These are phyloP conservation scores for Aleiodes alternator DNA, from an alignment of 2,888 invertebrate species.

Conservation along the genomic window DNA sequence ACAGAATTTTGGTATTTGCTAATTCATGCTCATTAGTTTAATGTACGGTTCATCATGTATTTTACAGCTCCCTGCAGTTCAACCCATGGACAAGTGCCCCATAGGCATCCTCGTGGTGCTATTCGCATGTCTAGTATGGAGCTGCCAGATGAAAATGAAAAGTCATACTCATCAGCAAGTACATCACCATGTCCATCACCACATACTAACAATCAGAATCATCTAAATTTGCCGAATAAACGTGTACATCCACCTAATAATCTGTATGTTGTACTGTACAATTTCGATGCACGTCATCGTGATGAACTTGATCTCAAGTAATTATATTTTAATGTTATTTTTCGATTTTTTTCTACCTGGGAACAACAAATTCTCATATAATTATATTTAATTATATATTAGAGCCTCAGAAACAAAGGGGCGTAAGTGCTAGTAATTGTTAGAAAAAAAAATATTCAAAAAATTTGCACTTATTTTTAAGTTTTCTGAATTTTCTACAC, in stretches of 20 bases:
- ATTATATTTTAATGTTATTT: slow-evolving; percentile 59
- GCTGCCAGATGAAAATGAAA: slow-evolving; percentile 91
- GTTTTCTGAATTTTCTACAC: no score
- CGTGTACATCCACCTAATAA: slow-evolving; percentile 87
- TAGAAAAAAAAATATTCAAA: no score
- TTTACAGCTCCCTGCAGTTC: slow-evolving; percentile 87
- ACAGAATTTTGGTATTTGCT: not conserved
- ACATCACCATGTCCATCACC: slow-evolving; percentile 96
- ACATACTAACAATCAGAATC: slow-evolving; percentile 75
- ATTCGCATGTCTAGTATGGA: slow-evolving; percentile 96
- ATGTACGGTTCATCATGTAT: not conserved
- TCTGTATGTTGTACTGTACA: slow-evolving; percentile 95
- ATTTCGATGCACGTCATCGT: slow-evolving; percentile 94
- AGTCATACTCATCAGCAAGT: slow-evolving; percentile 93
- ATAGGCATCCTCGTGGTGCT: slow-evolving; percentile 85
- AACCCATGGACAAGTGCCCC: slow-evolving; percentile 79
- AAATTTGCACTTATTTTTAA: no score
- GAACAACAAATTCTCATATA: no score
- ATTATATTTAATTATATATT: no score
- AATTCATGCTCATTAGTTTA: not conserved
- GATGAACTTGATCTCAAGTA: slow-evolving; percentile 95
- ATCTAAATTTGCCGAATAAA: slow-evolving; percentile 67
- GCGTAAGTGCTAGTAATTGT: no score
- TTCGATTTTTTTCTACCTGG: no score
- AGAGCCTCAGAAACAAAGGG: no score